Evolutionary conservation across 2,888 invertebrate genomes (phyloP), one percentile per base, ranked within the genome.

Genomic region (Norana najaformis): DNA sequence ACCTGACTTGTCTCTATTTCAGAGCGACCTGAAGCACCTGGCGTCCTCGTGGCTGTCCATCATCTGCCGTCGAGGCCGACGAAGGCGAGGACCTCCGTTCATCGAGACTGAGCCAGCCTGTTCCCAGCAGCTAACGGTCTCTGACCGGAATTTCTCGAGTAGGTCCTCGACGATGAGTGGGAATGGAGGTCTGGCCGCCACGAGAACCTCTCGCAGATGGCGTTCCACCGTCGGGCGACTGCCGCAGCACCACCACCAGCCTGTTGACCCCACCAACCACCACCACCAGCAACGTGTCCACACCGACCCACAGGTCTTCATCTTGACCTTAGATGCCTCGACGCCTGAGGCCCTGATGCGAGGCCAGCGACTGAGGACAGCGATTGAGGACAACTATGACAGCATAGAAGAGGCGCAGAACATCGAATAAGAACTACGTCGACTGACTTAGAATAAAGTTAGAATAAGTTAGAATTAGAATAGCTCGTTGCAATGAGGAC

Each of bases 21-120:
- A 85, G 85, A 85, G 37, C 85, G 85, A 85, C 37, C 85, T 85
- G n/a, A 85, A 36, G 6, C 85, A 85, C 23, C 35, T 85, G 36
- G 37, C 36, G 36, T 35, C 36, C 20, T 37, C 36, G 5, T 36
- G 34, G 35, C 36, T 85, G 85, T 85, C 85, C 69, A n/a, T 1
- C 69, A 69, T 69, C 36, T 85, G 85, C 20, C 35, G 85, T 36
- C 85, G 35, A 23, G n/a, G n/a, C n/a, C 85, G 36, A 4, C 85
- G 85, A 0, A 35, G 85, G 20, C 85, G 85, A 36, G 20, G 36
- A 8, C 85, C 85, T 37, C 85, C 85, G 6, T 36, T 35, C 13
- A 35, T 23, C n/a, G 36, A 35, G 36, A 85, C 85, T 18, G 85
- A 5, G 34, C 36, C 3, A 23, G 36, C 36, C 18, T 23, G 4